These are phyloP conservation scores for Pollicipes pollicipes DNA, from an alignment of 1,140 invertebrate genomes.

Conservation along the genomic window DNA sequence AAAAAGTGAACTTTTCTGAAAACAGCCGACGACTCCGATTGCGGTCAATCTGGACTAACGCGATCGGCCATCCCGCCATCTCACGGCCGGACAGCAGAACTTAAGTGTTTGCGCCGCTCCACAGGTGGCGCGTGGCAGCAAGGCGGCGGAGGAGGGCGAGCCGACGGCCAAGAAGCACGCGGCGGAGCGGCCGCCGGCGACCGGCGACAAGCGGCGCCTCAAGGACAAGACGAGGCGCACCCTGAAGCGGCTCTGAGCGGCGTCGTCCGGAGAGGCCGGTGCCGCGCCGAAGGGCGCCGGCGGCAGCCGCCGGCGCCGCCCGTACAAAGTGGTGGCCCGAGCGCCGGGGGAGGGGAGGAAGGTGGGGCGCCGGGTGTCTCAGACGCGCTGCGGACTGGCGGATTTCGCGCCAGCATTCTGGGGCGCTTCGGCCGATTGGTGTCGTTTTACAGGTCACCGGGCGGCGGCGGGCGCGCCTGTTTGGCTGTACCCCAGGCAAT, in stretches of 20 bases:
- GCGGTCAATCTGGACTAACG: conserved; percentile 13
- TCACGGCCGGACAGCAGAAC: not conserved
- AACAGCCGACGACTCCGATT: conserved; percentile 16
- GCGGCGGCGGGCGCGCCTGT: too few species aligned
- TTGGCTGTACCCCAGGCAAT: too few species aligned
- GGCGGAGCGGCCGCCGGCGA: conserved; percentile 54
- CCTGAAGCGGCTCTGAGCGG: conserved; percentile 65
- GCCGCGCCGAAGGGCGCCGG: too few species aligned
- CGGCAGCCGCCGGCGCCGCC: too few species aligned
- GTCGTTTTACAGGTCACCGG: too few species aligned
- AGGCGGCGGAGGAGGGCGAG: conserved; percentile 33
- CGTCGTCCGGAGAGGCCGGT: too few species aligned
- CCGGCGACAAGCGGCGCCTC: conserved; percentile 51
- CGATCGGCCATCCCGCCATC: conserved; percentile 9
- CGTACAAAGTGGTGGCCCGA: too few species aligned
- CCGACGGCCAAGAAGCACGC: conserved; percentile 67
- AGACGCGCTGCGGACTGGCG: too few species aligned
- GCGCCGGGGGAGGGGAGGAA: too few species aligned
- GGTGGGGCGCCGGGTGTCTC: too few species aligned
- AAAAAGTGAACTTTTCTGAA: conserved; percentile 4
- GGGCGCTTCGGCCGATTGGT: too few species aligned
- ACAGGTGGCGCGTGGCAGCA: conserved; percentile 27
- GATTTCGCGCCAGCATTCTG: too few species aligned
- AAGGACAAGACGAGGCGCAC: conserved; percentile 66
- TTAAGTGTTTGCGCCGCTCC: conserved; percentile 24